Percentiles rank a stretch among this genome's conserved stretches.
Conservation (phyloP, 1,140 invertebrate genomes). For the Bilobella aurantiaca region DNA sequence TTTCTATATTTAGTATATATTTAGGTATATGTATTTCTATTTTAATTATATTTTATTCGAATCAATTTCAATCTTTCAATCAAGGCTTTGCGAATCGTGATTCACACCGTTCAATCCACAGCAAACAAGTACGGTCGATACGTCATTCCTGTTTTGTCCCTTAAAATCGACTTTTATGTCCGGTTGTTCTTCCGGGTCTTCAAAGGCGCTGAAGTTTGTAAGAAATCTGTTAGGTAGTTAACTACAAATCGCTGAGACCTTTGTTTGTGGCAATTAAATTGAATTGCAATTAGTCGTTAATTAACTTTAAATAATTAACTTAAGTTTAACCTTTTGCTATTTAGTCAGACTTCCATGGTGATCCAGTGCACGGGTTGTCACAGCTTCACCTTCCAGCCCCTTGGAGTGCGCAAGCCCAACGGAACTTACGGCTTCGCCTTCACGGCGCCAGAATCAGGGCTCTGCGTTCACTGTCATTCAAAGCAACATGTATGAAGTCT, state of each 20-base stretch:
- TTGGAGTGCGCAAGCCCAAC: conserved; percentile 50
- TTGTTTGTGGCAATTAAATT: neutral
- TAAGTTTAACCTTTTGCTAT: conserved; percentile 38
- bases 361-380: conserved; percentile 85
- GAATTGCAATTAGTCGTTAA: too few relatives aligned
- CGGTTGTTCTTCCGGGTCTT: conserved; percentile 82
- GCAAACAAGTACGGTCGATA: conserved; percentile 88
- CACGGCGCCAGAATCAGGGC: conserved; percentile 42
- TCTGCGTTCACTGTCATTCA: conserved; percentile 49
- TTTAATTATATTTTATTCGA: neutral
- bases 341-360: conserved; percentile 68
- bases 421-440: conserved; percentile 43
- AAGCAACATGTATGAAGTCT: conserved; percentile 57
- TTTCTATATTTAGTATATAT: neutral
- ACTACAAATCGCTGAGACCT: neutral
- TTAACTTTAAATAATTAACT: neutral
- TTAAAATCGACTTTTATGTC: conserved; percentile 96
- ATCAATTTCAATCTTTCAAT: conserved; percentile 33
- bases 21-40: neutral
- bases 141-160: conserved; percentile 76
- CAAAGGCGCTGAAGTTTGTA: conserved; percentile 68
- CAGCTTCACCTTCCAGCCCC: conserved; percentile 59
- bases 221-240: conserved; percentile 61
- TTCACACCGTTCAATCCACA: conserved; percentile 79
- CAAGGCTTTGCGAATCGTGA: conserved; percentile 77